Base-by-base conservation (phyloP, 2,888 invertebrate genomes). In the Unio delphinus region DNA sequence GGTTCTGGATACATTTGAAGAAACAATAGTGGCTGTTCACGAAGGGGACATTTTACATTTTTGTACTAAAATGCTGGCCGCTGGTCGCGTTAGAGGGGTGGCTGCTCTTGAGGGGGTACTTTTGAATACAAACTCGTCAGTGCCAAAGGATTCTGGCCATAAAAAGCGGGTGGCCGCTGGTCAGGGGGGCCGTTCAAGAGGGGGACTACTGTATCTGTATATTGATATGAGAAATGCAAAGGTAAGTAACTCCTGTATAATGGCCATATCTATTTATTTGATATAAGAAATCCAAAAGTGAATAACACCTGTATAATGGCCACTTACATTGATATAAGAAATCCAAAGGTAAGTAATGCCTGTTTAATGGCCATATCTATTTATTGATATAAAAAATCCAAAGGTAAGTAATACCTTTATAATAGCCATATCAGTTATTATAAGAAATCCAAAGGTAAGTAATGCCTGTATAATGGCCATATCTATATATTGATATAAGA, bases 321-420 rank as follows among this genome's bases (percentile, higher is more conserved):
- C 23, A 23, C 23, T 23, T 23, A 23, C 23, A 92, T 96, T 67
- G 92, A 92, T 81, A 93, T 95, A 74, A 92, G 90, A 83, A 92
- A 91, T 83, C 90, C 90, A 57, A 88, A 84, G 86, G 89, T 89
- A 75, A 70, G 78, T 73, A 55, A 23, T 23, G 23, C 23, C 23
- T 23, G 23, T 23, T 23, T 23, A 23, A 23, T 23, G 23, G 23
- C 23, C 23, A 23, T 23, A 23, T 23, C 23, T 23, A 23, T 94
- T 96, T 88, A 92, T 96, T 67, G 92, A 92, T 81, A 93, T 95
- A 74, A 92, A 90, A 83, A 92, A 91, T 83, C 90, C 90, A 57
- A 88, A 84, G 86, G 89, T 89, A 75, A 70, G 78, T 73, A 55
- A 23, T 23, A 23, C 23, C 23, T 23, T 23, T 23, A 23, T 23